Evolutionary conservation across 2,113 vertebrate species (phyloP).

Genomic region (Terrapene triunguis): DNA sequence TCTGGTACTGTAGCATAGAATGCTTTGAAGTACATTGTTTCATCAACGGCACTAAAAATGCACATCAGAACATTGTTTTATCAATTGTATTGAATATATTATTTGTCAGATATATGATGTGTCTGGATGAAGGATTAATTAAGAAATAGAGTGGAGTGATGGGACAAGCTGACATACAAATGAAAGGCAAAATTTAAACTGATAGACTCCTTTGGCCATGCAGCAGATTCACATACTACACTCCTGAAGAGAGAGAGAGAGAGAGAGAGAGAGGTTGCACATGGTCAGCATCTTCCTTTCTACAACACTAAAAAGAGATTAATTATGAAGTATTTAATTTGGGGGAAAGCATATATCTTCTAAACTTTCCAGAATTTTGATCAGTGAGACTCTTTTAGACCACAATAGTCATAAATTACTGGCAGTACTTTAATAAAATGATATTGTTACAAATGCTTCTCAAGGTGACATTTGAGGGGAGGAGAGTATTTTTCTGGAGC

Average conservation of each 20-base stretch:
- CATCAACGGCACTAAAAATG: neutral
- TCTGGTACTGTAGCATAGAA: neutral
- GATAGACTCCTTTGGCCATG: neutral
- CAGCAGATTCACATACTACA: neutral
- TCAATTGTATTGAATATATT: neutral
- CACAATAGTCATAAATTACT: neutral
- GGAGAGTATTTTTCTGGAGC: neutral
- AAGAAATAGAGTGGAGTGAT: neutral
- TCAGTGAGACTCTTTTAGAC: constrained; percentile 20
- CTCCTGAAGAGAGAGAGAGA: neutral
- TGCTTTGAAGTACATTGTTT: neutral
- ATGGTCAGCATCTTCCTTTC: neutral
- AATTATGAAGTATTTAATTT: neutral
- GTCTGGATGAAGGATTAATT: neutral
- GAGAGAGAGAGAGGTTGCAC: neutral
- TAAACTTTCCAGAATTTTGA: constrained; percentile 13
- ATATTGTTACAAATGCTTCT: constrained; percentile 14
- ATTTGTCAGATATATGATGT: neutral
- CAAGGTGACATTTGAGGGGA: constrained; percentile 20
- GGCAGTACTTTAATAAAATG: neutral
- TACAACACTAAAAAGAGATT: neutral
- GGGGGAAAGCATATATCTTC: neutral
- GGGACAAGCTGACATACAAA: neutral
- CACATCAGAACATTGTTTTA: neutral
- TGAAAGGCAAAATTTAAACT: neutral